Conservation (phyloP, 1,140 invertebrate species). For the Cydia fagiglandana region DNA sequence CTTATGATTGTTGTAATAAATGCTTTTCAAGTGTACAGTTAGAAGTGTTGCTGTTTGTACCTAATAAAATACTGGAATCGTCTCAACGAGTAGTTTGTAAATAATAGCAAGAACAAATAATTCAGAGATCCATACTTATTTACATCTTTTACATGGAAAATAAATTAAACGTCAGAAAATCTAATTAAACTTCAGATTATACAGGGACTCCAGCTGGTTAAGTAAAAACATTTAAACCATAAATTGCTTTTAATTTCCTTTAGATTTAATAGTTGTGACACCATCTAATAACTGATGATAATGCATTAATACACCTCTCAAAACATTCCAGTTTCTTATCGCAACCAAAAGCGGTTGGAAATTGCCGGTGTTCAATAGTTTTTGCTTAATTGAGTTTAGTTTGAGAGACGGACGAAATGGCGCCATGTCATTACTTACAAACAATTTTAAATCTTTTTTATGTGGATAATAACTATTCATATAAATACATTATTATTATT, state of each 20-base stretch:
- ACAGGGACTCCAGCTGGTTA: too few species aligned
- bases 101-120: too few species aligned
- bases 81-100: too few species aligned
- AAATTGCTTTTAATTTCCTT: neutral
- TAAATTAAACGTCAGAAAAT: neutral
- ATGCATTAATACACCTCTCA: constrained; percentile 27
- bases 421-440: neutral
- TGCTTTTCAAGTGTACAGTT: too few species aligned
- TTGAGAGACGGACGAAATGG: neutral
- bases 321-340: constrained; percentile 29
- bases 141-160: too few species aligned
- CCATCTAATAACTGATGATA: constrained; percentile 15
- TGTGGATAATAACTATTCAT: too few species aligned
- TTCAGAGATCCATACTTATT: too few species aligned
- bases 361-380: constrained; percentile 18
- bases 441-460: neutral
- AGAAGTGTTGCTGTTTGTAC: too few species aligned
- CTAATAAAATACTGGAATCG: too few species aligned
- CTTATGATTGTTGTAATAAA: too few species aligned
- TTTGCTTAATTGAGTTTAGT: constrained; percentile 29
- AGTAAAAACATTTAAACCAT: neutral
- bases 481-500: neutral
- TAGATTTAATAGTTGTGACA: neutral
- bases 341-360: constrained; percentile 9
- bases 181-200: neutral